Percentiles rank a stretch among this genome's conserved stretches.
phyloP scores from a whole-genome alignment of 2,797 vertebrate genomes.

The Notamacropus eugenii region DNA sequence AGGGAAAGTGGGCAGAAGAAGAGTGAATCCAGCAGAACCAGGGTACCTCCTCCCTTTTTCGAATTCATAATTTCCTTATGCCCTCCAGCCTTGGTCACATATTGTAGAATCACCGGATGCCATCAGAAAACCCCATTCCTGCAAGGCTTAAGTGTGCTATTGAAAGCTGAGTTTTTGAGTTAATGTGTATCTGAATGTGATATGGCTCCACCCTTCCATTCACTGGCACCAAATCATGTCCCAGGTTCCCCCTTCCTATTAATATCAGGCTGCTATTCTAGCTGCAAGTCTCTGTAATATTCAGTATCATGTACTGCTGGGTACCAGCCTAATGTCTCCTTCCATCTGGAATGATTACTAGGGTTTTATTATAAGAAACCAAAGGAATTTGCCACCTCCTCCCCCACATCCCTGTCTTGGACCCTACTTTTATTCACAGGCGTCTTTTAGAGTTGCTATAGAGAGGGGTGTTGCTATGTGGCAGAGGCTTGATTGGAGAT shows the following conservation, averaged over 20 bases:
- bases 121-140: neutral
- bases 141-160: slow-evolving; percentile 28
- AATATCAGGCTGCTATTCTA: neutral
- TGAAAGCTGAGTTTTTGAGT: neutral
- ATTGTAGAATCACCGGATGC: neutral
- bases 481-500: slow-evolving; percentile 19
- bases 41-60: neutral
- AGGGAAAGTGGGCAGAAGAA: slow-evolving; percentile 25
- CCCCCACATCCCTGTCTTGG: slow-evolving; percentile 15
- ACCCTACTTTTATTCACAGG: slow-evolving; percentile 12
- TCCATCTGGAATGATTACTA: neutral
- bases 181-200: neutral
- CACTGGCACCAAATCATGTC: neutral
- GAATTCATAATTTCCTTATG: neutral
- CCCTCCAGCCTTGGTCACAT: neutral
- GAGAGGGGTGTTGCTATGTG: slow-evolving; percentile 13
- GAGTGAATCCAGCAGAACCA: neutral
- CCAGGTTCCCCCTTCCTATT: neutral
- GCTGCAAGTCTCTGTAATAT: neutral
- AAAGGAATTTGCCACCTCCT: slow-evolving; percentile 17
- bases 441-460: slow-evolving; percentile 28
- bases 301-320: neutral
- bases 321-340: neutral
- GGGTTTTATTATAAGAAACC: slow-evolving; percentile 31
- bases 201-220: neutral